Evolutionary conservation across 2,888 invertebrate species (phyloP).

Genomic region (Isotomurus palustris): DNA sequence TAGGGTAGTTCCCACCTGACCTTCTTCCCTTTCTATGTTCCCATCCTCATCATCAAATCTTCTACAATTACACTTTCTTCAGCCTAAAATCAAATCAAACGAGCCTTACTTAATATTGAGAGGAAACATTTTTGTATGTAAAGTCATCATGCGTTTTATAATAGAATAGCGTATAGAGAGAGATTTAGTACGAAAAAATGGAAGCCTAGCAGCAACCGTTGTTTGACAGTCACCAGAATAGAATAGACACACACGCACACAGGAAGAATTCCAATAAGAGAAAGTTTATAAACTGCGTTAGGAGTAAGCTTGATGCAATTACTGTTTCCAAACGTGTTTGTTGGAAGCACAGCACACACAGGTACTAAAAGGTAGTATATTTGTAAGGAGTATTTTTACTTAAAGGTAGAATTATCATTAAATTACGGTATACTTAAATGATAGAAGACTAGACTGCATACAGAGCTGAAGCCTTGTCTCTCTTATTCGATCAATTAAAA

Average conservation of each 20-base stretch:
- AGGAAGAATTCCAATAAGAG: not conserved
- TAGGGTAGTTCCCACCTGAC: conserved; percentile 15
- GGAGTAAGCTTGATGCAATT: not conserved
- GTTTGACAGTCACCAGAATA: conserved; percentile 29
- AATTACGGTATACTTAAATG: too few species aligned
- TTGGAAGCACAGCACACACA: too few species aligned
- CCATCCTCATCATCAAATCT: conserved; percentile 35
- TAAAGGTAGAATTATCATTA: too few species aligned
- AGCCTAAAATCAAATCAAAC: conserved; percentile 2
- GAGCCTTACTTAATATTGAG: conserved; percentile 3
- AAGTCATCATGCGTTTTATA: not conserved
- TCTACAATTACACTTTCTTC: conserved; percentile 1
- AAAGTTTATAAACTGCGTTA: too few species aligned
- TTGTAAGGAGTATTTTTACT: too few species aligned
- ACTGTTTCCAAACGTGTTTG: not conserved
- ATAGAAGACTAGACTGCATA: too few species aligned
- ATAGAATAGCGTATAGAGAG: not conserved
- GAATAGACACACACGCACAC: not conserved
- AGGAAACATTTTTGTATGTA: conserved; percentile 1
- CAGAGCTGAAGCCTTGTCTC: too few species aligned
- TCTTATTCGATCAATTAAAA: too few species aligned
- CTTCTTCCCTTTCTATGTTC: conserved; percentile 25
- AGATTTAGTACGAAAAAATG: not conserved
- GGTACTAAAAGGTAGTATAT: too few species aligned
- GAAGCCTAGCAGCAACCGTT: conserved; percentile 41